Conservation (phyloP, 2,797 vertebrate species). For the Bucorvus abyssinicus region DNA sequence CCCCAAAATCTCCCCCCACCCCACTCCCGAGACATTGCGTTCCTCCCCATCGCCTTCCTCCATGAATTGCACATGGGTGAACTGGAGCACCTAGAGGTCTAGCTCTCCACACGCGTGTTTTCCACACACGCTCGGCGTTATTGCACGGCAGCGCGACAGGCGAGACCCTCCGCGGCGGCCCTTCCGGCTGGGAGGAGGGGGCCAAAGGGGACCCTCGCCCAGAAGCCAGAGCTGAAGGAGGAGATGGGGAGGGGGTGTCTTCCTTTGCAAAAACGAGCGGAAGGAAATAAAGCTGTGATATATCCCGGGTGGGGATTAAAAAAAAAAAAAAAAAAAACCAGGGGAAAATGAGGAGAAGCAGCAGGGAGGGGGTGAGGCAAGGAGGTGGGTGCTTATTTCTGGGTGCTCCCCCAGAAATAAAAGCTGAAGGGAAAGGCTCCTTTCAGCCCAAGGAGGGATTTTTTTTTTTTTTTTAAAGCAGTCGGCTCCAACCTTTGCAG, state of each 20-base stretch:
- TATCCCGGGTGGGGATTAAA: neutral
- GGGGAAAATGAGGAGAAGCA: neutral
- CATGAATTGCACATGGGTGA: neutral
- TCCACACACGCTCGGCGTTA: neutral
- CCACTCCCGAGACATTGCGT: neutral
- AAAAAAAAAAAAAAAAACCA: neutral
- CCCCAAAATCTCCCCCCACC: neutral
- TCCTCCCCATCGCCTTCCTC: neutral
- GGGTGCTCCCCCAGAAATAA: conserved; percentile 29
- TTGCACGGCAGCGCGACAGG: conserved; percentile 25
- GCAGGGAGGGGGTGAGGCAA: neutral
- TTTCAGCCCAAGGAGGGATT: conserved; percentile 10
- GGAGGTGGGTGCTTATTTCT: neutral
- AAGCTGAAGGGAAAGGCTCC: neutral
- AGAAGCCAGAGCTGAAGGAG: neutral
- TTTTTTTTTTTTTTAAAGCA: neutral
- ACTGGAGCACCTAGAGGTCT: neutral
- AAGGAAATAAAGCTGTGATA: neutral
- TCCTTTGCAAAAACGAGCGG: neutral
- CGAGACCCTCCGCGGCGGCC: neutral
- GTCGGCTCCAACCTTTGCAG: conserved; percentile 56
- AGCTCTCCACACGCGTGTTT: neutral
- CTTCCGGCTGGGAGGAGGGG: neutral
- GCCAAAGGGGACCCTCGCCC: neutral
- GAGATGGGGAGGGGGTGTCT: neutral